Evolutionary conservation across 1,140 invertebrate genomes (phyloP).

Genomic region (Aphelinus atriplicis): DNA sequence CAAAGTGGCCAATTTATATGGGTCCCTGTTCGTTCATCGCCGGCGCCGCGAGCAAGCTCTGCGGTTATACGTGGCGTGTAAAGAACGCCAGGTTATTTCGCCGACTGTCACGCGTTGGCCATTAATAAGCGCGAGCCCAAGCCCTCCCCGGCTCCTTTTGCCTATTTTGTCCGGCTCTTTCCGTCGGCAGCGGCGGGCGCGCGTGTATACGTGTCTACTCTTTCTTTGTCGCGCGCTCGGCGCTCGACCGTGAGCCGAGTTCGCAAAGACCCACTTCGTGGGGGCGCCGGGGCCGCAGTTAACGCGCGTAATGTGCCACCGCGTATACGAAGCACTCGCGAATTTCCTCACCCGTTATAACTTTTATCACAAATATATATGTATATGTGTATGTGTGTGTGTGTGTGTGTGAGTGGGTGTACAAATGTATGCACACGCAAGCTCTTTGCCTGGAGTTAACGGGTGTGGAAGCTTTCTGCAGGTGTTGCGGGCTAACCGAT

Average conservation of each 20-base stretch:
- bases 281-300: constrained; percentile 49
- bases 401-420: too few relatives aligned
- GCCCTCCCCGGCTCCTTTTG: constrained; percentile 6
- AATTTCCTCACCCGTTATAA: background rate
- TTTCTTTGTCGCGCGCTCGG: constrained; percentile 18
- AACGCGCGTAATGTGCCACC: constrained; percentile 40
- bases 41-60: background rate
- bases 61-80: background rate
- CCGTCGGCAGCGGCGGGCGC: background rate
- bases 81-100: constrained; percentile 50
- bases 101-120: constrained; percentile 56
- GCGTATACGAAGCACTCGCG: too few relatives aligned
- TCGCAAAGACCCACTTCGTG: constrained; percentile 57
- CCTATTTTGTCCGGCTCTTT: constrained; percentile 10
- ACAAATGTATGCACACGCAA: too few relatives aligned
- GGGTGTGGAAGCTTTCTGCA: too few relatives aligned
- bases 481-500: too few relatives aligned
- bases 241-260: constrained; percentile 55
- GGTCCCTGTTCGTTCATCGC: background rate
- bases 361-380: background rate
- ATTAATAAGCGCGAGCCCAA: constrained; percentile 55
- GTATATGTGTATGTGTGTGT: background rate
- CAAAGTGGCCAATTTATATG: constrained; percentile 2
- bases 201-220: background rate
- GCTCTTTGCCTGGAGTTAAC: too few relatives aligned